Evolutionary conservation across 2,113 vertebrate genomes (phyloP), one percentile per base, ranked within the genome.

Genomic region (Rhombomys opimus): DNA sequence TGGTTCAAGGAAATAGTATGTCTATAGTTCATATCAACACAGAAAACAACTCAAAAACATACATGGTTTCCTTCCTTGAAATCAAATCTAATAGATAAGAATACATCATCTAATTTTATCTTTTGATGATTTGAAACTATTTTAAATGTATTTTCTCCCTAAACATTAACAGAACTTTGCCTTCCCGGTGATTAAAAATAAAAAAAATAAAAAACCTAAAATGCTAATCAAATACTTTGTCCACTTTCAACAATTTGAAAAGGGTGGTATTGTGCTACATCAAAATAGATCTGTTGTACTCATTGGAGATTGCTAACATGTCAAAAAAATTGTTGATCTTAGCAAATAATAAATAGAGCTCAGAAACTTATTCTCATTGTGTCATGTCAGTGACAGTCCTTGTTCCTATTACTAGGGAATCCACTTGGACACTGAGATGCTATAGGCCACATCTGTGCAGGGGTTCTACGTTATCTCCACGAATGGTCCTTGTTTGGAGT

Each of bases 241-340:
- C 27, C 9, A 70, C 5, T 93, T 96, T 82, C 50, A 94, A 84
- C 70, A 93, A 67, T 87, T 96, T 27, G 93, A 38, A 95, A 96
- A 95, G 11, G 61, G 46, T 86, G 46, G 5, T 68, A 75, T 90
- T 77, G 18, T 84, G 72, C 22, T 94, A 84, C 77, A 70, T 89
- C n/a, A 68, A 95, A 95, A 57, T 95, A 90, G 73, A 95, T 89
- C 63, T 96, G 54, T 68, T 68, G 2, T 84, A 80, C 41, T 96
- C 65, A 88, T 90, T 90, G 14, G 13, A 35, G 41, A 25, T 17
- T 89, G 46, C 5, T 77, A 93, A 17, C 10, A 77, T 18, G 86
- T 95, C 57, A 91, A 91, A 93, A 95, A 93, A 91, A 22, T 86
- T 94, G 30, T 92, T 85, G n/a, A 91, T 41, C n/a, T 89, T 91